phyloP scores from a whole-genome alignment of 1,140 invertebrate genomes.

The Calycopis cecrops region DNA sequence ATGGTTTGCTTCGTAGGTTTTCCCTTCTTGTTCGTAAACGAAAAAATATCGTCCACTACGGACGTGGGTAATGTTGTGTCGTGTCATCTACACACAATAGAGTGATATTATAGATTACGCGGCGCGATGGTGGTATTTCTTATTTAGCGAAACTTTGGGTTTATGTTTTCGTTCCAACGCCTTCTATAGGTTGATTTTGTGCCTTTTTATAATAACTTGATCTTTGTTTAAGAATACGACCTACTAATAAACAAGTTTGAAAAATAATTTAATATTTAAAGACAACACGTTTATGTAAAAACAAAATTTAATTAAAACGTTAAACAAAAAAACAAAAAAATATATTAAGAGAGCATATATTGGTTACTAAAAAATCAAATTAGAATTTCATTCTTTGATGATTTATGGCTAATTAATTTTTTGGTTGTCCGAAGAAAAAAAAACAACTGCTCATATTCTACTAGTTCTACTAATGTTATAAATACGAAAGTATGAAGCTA shows the following conservation, averaged over 20 bases:
- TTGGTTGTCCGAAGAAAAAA: no score
- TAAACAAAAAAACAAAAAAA: no score
- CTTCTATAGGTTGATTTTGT: not conserved
- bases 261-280: not conserved
- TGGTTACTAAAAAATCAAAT: no score
- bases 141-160: slow-evolving; percentile 40
- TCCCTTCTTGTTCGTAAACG: slow-evolving; percentile 23
- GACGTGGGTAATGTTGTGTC: slow-evolving; percentile 31
- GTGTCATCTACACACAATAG: slow-evolving; percentile 29
- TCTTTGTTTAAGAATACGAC: not conserved
- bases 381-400: no score
- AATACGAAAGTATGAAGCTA: no score
- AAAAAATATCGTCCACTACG: slow-evolving; percentile 40
- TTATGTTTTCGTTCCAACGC: not conserved
- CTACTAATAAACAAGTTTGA: not conserved
- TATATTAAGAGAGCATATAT: no score
- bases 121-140: slow-evolving; percentile 49
- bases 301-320: no score
- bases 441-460: no score
- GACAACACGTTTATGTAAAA: no score
- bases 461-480: no score
- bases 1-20: slow-evolving; percentile 1
- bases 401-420: no score
- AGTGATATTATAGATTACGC: slow-evolving; percentile 30
- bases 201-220: not conserved